A percentile compares a stretch with the other conserved stretches of the same genome.
phyloP scores from a whole-genome alignment of 2,797 vertebrate species.

The Mionectes olivaceus region DNA sequence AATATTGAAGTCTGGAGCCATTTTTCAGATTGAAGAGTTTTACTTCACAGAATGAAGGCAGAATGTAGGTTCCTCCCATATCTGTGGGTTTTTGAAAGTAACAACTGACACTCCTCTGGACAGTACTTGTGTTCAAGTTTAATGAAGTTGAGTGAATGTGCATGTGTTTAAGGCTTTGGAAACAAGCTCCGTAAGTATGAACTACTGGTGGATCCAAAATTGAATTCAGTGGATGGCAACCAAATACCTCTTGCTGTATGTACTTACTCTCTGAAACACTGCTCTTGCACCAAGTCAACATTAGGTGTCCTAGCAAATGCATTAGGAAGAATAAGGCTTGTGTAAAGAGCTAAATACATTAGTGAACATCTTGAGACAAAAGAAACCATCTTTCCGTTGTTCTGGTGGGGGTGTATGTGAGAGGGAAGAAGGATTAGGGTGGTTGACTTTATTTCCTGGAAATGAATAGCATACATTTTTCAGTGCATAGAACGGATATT shows the following conservation, averaged over 20 bases:
- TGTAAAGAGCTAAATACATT: not conserved
- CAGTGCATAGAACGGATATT: not conserved
- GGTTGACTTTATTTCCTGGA: constrained; percentile 35
- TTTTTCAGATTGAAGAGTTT: not conserved
- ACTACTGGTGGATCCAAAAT: not conserved
- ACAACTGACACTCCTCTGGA: not conserved
- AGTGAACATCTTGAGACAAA: not conserved
- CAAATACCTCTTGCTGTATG: not conserved
- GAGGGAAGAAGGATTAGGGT: not conserved
- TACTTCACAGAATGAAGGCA: not conserved
- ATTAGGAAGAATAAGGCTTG: not conserved
- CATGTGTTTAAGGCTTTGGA: not conserved
- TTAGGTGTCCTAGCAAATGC: not conserved
- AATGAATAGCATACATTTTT: not conserved
- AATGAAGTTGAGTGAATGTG: not conserved
- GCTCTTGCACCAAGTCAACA: not conserved
- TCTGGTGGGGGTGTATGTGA: not conserved
- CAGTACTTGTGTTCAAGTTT: not conserved
- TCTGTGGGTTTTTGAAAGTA: not conserved
- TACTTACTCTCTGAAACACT: not conserved
- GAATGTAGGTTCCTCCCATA: not conserved
- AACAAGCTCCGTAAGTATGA: not conserved
- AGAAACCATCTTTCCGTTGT: not conserved
- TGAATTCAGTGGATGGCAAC: not conserved
- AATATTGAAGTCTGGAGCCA: not conserved